These are phyloP conservation scores for Patella pellucida DNA, from an alignment of 2,888 invertebrate genomes.

Conservation along the genomic window DNA sequence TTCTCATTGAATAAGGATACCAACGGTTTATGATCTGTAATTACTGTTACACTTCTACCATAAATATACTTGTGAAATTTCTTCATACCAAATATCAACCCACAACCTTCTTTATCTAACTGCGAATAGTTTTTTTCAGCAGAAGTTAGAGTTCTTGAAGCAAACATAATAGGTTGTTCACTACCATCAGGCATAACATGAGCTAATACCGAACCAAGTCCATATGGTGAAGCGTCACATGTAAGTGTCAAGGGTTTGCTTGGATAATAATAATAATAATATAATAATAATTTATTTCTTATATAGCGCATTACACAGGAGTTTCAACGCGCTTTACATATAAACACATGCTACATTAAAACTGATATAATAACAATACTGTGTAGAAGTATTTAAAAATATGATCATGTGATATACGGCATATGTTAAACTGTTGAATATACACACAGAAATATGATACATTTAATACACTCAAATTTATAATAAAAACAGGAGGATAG, in stretches of 20 bases:
- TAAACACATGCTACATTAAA: too few relatives aligned
- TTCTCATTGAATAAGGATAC: slow-evolving; percentile 10
- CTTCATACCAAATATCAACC: too few relatives aligned
- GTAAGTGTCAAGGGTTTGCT: slow-evolving; percentile 52
- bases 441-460: too few relatives aligned
- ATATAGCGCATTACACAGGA: too few relatives aligned
- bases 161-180: slow-evolving; percentile 27
- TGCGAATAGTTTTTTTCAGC: slow-evolving; percentile 1
- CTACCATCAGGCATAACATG: slow-evolving; percentile 21
- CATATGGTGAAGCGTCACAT: slow-evolving; percentile 66
- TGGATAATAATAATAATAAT: slow-evolving; percentile 43
- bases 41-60: background rate
- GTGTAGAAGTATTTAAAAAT: too few relatives aligned
- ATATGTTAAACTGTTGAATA: too few relatives aligned
- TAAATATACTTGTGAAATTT: too few relatives aligned
- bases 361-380: too few relatives aligned
- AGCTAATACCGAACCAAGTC: slow-evolving; percentile 51
- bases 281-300: slow-evolving; percentile 38
- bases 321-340: too few relatives aligned
- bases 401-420: too few relatives aligned
- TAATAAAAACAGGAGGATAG: too few relatives aligned
- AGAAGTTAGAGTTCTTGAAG: slow-evolving; percentile 17
- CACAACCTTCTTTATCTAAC: background rate
- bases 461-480: too few relatives aligned
- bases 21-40: slow-evolving; percentile 21